phyloP scores from a whole-genome alignment of 2,888 invertebrate genomes.

The Tenthredo notha region DNA sequence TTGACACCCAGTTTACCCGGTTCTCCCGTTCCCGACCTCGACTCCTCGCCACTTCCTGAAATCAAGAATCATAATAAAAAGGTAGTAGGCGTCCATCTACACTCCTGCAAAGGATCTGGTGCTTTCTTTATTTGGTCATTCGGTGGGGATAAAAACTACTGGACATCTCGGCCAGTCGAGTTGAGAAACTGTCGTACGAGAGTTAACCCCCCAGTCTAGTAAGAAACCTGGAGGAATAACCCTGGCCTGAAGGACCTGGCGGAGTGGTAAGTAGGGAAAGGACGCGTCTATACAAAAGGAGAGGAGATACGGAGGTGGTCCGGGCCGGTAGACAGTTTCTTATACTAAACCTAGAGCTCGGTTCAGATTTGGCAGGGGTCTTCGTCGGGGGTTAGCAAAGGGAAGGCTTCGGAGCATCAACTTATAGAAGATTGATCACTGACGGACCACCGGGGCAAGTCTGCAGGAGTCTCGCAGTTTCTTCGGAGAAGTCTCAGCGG shows the following conservation, averaged over 20 bases:
- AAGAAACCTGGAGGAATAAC: conserved; percentile 18
- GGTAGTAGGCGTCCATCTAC: neutral
- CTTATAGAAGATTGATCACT: conserved; percentile 71
- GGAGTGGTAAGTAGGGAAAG: conserved; percentile 13
- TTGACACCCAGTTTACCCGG: conserved; percentile 82
- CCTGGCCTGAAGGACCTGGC: neutral
- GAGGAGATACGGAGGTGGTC: neutral
- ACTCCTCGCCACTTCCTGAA: conserved; percentile 81
- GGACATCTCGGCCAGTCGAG: neutral
- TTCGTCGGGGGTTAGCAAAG: conserved; percentile 17
- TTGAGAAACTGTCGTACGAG: conserved; percentile 5
- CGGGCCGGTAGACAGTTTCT: conserved; percentile 48
- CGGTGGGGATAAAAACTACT: neutral
- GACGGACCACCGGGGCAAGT: conserved; percentile 9
- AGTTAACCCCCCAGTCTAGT: neutral
- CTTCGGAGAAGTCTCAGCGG: conserved; percentile 33
- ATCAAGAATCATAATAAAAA: conserved; percentile 58
- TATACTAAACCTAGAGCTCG: conserved; percentile 8
- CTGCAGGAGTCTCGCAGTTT: conserved; percentile 9
- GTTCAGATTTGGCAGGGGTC: conserved; percentile 38
- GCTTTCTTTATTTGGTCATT: neutral
- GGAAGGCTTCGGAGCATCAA: conserved; percentile 63
- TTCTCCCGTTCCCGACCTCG: conserved; percentile 78
- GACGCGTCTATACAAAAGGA: neutral
- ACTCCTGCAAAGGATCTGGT: neutral